Base-by-base conservation (phyloP, 2,888 invertebrate species). In the Brenthis ino region DNA sequence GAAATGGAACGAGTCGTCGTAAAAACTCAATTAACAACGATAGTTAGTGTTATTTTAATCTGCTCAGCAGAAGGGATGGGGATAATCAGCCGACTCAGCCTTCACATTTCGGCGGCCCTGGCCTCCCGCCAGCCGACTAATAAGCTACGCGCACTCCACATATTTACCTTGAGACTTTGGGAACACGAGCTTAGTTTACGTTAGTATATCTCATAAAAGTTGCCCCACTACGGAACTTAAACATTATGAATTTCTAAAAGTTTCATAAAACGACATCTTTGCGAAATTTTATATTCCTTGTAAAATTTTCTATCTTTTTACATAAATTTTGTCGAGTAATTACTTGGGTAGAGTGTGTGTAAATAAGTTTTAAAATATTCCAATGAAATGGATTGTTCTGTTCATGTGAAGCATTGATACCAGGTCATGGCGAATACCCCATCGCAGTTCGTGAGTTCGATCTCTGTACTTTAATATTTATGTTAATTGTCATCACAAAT, bases 111-210 rank as follows among this genome's bases (percentile, higher is more conserved):
- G 76, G 73, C 11, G 72, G 73, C 64, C 60, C 79, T 85, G 83
- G 84, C 83, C 69, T 69, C 54, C 65, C 65, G 79, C 84, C 82
- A 83, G 77, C 69, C 72, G 69, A 68, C 71, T 84, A 85, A 82
- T 86, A 85, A 83, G 82, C 82, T 79, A 76, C 78, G 80, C 79
- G 80, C 78, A 77, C 77, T 74, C 77, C 75, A 78, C 77, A 77
- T 79, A 77, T 78, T 77, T 77, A 77, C 75, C 75, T 63, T 70
- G 67, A 43, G 57, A 57, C 54, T 69, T 50, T 57, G 64, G 37
- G 64, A 65, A 58, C 58, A 65, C 53, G 65, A 63, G 65, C 68
- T 67, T 53, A 37, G 60, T 54, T 56, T 64, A 60, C 54, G 61
- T 70, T 63, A 63, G 63, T 65, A 61, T 71, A 64, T 68, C 71